Base-by-base conservation (phyloP, 53 echinoderm and acorn worm genomes). In the Paracentrotus lividus region DNA sequence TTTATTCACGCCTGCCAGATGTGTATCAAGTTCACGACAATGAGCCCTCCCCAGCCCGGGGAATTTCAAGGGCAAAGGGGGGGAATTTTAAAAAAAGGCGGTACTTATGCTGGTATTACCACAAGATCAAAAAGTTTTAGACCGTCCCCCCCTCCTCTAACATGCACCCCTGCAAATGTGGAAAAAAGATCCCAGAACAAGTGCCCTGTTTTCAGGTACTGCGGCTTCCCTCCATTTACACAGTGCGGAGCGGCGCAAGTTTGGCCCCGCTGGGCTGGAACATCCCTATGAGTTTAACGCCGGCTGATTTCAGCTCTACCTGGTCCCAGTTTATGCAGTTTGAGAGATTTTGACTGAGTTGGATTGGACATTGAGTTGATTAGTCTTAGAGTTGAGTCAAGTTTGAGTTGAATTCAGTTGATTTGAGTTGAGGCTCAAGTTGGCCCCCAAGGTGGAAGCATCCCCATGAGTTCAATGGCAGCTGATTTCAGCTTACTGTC, bases 251-350 rank as follows among this genome's bases (percentile, higher is more conserved):
- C 95, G 99, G 85, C 93, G 99, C 21, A 99, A 99, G 85, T 99
- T 99, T 94, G 99, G 99, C 29, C 99, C 99, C 54, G 96, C 97
- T 1, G 99, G 99, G 23, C 97, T 97, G 99, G 97, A 99, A 95
- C 97, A 97, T 93, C 99, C 99, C 4, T 99, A 99, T n/a, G 99
- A 99, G 96, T 99, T 99, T 93, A 99, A 99, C 59, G 96, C 99
- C 1, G n/a, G 99, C 99, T 23, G 99, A 99, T 59, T 99, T 97
- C 94, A 99, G 95, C 90, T 96, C 97, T 84, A 99, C 99, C 31
- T 96, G n/a, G n/a, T n/a, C 97, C 26, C 99, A 97, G 95, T 97
- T 99, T 55, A 95, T 96, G 86, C 92, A 92, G 92, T 81, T n/a
- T 92, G 31, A 53, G 66, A 52, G 20, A 12, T n/a, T 24, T 81